These are phyloP conservation scores for Clamator glandarius DNA, from an alignment of 2,797 vertebrate species.

Conservation along the genomic window DNA sequence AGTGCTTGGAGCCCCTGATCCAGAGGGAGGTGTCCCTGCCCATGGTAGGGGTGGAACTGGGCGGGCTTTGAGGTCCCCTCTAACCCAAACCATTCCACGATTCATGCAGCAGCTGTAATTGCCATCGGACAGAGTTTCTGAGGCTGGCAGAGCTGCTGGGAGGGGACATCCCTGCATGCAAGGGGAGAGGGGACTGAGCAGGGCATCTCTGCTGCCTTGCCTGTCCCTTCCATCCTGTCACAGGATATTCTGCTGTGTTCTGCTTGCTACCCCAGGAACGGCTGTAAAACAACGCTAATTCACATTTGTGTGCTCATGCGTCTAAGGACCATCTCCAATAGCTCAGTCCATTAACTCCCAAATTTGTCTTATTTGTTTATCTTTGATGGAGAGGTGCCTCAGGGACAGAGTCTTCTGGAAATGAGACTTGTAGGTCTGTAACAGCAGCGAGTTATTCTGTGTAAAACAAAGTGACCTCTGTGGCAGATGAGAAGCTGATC, in stretches of 20 bases:
- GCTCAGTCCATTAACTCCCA: not conserved
- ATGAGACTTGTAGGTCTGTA: not conserved
- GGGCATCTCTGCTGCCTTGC: not conserved
- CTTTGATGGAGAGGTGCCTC: not conserved
- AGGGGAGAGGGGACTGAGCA: not conserved
- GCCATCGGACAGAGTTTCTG: not conserved
- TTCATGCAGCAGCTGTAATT: fast-evolving
- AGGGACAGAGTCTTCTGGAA: not conserved
- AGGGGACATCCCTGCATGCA: not conserved
- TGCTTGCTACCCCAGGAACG: not conserved
- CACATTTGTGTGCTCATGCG: fast-evolving
- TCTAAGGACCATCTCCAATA: fast-evolving
- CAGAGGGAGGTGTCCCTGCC: no score
- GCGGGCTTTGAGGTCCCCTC: no score
- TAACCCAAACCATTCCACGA: no score
- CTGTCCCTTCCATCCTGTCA: not conserved
- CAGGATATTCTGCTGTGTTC: not conserved
- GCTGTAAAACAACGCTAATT: not conserved
- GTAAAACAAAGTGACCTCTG: not conserved
- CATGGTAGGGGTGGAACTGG: no score
- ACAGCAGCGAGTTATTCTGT: fast-evolving
- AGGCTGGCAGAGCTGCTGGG: not conserved
- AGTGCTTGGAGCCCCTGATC: no score
- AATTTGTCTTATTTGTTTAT: not conserved
- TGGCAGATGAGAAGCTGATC: not conserved